These are phyloP conservation scores for Formica exsecta DNA, from an alignment of 1,140 invertebrate genomes.

Conservation along the genomic window DNA sequence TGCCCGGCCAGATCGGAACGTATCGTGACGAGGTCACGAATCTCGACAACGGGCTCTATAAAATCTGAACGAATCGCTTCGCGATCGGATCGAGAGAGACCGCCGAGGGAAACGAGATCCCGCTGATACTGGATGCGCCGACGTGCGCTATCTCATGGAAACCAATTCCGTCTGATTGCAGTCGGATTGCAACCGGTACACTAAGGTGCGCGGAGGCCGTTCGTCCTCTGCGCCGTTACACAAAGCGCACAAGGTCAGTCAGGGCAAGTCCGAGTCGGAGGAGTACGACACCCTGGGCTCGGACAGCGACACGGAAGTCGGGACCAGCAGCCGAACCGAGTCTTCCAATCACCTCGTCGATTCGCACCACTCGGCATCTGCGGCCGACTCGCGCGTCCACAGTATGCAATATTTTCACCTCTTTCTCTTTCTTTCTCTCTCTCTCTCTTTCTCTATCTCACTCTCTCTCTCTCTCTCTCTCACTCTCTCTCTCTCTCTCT, in stretches of 20 bases:
- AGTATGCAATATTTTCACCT: conserved; percentile 81
- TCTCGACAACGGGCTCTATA: conserved; percentile 52
- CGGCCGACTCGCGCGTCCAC: conserved; percentile 86
- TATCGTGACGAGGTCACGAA: neutral
- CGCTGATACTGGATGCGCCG: conserved; percentile 61
- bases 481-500: conserved; percentile 55
- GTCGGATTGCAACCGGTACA: conserved; percentile 87
- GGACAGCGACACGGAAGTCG: conserved; percentile 88
- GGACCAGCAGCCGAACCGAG: conserved; percentile 87
- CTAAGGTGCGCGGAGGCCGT: conserved; percentile 86
- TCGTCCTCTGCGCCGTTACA: conserved; percentile 86
- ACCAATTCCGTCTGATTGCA: conserved; percentile 87
- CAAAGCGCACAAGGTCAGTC: conserved; percentile 86
- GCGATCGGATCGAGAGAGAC: conserved; percentile 4
- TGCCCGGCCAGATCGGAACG: neutral
- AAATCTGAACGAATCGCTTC: neutral
- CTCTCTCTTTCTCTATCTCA: conserved; percentile 49
- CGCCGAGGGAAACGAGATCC: conserved; percentile 39
- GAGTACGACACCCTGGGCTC: conserved; percentile 89
- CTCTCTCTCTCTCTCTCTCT: conserved; percentile 30
- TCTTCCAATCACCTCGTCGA: conserved; percentile 88
- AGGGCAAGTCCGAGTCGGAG: conserved; percentile 88
- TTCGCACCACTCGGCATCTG: conserved; percentile 86
- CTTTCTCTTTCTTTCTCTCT: conserved; percentile 59
- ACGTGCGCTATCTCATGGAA: conserved; percentile 74